Evolutionary conservation across 2,797 vertebrate species (phyloP).

Genomic region (Thunnus albacares): DNA sequence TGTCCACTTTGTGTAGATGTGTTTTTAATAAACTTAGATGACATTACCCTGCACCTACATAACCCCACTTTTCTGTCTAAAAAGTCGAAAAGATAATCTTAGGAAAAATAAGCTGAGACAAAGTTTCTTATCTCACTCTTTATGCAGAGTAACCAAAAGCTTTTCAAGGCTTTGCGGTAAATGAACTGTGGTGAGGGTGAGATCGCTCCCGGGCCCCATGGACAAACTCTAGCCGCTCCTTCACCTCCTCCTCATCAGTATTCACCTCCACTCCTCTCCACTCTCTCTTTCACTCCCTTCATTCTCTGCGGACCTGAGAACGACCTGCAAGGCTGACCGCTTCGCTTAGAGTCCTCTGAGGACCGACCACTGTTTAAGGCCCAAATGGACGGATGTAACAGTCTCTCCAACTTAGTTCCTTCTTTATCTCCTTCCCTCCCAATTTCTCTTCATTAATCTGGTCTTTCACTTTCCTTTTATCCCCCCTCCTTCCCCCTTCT

Average conservation of each 20-base stretch:
- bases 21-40: constrained; percentile 37
- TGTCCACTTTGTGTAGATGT: not conserved
- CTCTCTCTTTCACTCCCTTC: constrained; percentile 50
- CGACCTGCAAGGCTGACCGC: constrained; percentile 65
- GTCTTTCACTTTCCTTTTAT: constrained; percentile 33
- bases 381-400: constrained; percentile 52
- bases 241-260: constrained; percentile 70
- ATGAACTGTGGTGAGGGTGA: constrained; percentile 48
- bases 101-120: constrained; percentile 21
- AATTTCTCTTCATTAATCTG: constrained; percentile 75
- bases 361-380: constrained; percentile 56
- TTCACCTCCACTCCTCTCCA: constrained; percentile 49
- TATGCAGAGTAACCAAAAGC: constrained; percentile 47
- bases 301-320: constrained; percentile 53
- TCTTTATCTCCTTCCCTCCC: constrained; percentile 66
- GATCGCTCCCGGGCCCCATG: constrained; percentile 31
- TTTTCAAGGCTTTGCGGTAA: constrained; percentile 40
- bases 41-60: not conserved
- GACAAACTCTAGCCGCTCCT: constrained; percentile 52
- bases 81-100: constrained; percentile 37
- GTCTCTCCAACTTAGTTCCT: constrained; percentile 60
- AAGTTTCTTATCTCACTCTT: constrained; percentile 50
- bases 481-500: constrained; percentile 18
- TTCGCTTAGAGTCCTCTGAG: constrained; percentile 61
- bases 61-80: not conserved